Percentiles rank a stretch among this genome's conserved stretches.
These are phyloP conservation scores for Tenthredo distinguenda DNA, from an alignment of 2,888 invertebrate genomes.

Conservation along the genomic window DNA sequence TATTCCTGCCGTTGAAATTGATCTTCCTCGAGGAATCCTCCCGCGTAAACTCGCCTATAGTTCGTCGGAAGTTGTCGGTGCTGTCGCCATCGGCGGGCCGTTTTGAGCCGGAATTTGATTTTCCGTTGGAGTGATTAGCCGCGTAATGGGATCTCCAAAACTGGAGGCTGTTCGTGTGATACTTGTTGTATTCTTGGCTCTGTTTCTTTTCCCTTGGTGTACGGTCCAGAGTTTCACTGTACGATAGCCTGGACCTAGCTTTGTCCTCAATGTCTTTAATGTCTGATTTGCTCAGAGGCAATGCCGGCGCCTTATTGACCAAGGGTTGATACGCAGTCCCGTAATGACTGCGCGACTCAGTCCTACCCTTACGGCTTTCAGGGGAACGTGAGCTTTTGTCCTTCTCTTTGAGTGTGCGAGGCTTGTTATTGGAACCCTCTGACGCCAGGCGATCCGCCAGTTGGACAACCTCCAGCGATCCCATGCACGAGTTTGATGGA, in stretches of 20 bases:
- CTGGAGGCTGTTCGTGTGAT: constrained; percentile 69
- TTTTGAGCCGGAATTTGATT: constrained; percentile 18
- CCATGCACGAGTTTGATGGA: constrained; percentile 64
- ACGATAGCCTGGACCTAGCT: constrained; percentile 55
- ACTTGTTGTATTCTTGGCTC: constrained; percentile 65
- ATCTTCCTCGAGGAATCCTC: constrained; percentile 8
- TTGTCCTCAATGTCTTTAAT: constrained; percentile 25
- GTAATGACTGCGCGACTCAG: constrained; percentile 20
- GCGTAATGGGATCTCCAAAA: constrained; percentile 67
- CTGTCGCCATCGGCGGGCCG: not conserved
- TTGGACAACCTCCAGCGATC: constrained; percentile 68
- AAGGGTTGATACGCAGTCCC: constrained; percentile 42
- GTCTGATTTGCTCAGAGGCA: constrained; percentile 4
- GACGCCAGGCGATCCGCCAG: constrained; percentile 66
- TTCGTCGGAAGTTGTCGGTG: not conserved
- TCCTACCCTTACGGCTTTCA: constrained; percentile 18
- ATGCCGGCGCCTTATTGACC: not conserved
- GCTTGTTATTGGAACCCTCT: constrained; percentile 45
- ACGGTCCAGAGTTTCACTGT: constrained; percentile 73
- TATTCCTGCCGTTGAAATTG: constrained; percentile 14
- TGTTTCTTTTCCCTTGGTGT: constrained; percentile 69
- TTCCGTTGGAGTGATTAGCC: constrained; percentile 1
- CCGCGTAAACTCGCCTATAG: constrained; percentile 10
- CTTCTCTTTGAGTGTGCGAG: not conserved
- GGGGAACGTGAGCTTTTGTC: constrained; percentile 17